Conservation (phyloP, 2,113 vertebrate genomes). For the Syrmaticus mikado region DNA sequence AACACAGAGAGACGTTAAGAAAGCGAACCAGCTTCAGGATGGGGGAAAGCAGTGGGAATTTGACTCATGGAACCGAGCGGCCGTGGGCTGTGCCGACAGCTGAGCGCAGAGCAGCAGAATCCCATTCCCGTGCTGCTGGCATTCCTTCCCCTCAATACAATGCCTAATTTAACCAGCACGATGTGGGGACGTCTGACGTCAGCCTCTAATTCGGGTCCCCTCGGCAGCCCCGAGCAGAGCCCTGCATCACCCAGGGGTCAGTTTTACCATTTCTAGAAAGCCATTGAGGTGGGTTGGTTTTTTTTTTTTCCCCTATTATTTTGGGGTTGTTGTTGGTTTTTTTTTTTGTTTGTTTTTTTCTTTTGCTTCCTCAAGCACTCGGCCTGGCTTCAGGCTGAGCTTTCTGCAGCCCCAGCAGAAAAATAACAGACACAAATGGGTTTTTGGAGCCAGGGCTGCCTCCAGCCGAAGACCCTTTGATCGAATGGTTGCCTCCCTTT, state of each 20-base stretch:
- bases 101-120: background rate
- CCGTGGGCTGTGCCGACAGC: background rate
- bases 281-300: background rate
- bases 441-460: background rate
- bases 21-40: background rate
- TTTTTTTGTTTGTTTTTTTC: too few relatives aligned
- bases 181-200: slow-evolving; percentile 14
- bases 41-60: background rate
- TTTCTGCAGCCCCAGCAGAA: background rate
- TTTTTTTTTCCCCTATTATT: background rate
- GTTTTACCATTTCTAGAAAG: background rate
- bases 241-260: background rate
- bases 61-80: too few relatives aligned
- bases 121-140: background rate
- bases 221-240: background rate
- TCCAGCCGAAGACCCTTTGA: slow-evolving; percentile 27
- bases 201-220: slow-evolving; percentile 44
- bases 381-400: slow-evolving; percentile 38
- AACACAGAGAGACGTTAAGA: accelerated
- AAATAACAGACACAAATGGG: background rate
- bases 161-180: slow-evolving; percentile 60
- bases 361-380: background rate
- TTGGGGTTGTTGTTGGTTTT: background rate
- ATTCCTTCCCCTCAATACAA: slow-evolving; percentile 64
- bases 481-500: slow-evolving; percentile 30